These are phyloP conservation scores for Dicyrtoma fusca DNA, from an alignment of 2,888 invertebrate species.

Conservation along the genomic window DNA sequence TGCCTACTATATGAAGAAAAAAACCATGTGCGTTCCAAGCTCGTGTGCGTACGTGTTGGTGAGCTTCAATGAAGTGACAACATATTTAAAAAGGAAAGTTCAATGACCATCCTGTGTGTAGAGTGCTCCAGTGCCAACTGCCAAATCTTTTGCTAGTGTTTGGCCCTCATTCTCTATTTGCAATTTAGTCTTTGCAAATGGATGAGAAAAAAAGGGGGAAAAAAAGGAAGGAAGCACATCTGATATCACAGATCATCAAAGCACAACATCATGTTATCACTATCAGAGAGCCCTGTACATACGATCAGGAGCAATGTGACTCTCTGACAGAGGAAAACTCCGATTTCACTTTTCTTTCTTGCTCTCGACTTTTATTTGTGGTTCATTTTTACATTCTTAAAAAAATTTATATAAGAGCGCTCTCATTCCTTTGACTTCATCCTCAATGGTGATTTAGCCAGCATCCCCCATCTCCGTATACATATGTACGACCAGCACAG, in stretches of 20 bases:
- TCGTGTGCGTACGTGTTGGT: constrained; percentile 17
- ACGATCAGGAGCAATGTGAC: neutral
- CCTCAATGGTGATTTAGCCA: no score
- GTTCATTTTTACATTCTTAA: no score
- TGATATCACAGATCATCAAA: constrained; percentile 10
- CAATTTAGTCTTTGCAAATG: constrained; percentile 19
- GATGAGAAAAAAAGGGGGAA: neutral
- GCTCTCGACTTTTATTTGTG: no score
- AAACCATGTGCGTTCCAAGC: constrained; percentile 30
- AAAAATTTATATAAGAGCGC: no score
- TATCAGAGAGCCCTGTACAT: neutral
- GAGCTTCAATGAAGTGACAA: constrained; percentile 11
- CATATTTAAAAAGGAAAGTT: constrained; percentile 34
- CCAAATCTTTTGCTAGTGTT: constrained; percentile 39
- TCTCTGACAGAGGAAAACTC: no score
- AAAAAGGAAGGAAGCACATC: neutral
- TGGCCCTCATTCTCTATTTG: constrained; percentile 32
- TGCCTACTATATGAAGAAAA: neutral
- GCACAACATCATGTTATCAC: neutral
- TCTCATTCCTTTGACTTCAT: no score
- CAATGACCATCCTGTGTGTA: constrained; percentile 37
- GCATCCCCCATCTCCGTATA: no score
- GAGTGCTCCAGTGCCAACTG: constrained; percentile 36
- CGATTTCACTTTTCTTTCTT: no score
- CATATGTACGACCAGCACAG: no score